Base-by-base conservation (phyloP, 2,113 vertebrate species). In the Phalacrocorax brasilianus region DNA sequence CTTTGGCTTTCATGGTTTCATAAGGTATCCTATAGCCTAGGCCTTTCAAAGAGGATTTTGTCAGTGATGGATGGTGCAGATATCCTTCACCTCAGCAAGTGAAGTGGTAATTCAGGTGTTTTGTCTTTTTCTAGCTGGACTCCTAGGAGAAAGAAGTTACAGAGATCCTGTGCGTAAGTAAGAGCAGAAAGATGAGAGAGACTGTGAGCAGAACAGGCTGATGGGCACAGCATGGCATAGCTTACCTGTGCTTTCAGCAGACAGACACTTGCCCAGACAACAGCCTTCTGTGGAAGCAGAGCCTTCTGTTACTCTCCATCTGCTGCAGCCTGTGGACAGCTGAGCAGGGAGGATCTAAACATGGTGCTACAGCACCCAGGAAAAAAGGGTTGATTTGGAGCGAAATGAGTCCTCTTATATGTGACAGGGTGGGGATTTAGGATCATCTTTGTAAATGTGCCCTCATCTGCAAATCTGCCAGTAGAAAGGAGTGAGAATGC, bases 141-240 rank as follows among this genome's bases (percentile, higher is more conserved):
- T 92, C 16, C 97, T 98, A 2, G 97, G 98, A 96, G 98, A 98
- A 91, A 98, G 68, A 95, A 98, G 98, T 91, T 95, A 98, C 92
- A 96, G 96, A 94, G 98, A 97, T 45, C 97, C 98, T 28, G 96
- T 98, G 85, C 72, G 90, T 98, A 97, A 98, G 98, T 98, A 58
- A 81, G 49, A 65, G 32, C 55, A 91, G 56, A 72, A 80, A 49
- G 70, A 66, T 42, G 32, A 26, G n/a, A 78, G 62, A 89, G 47
- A 32, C 33, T 24, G 44, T 77, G 61, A 85, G 62, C 22, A 84
- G 63, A 89, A 50, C 35, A 86, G 72, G 45, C 45, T 91, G 56
- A 47, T 75, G 63, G 86, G 67, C 87, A 73, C 91, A 88, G 87
- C 84, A 22, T 53, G 47, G 83, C 58, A n/a, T 11, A 91, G 71